Percentiles rank a stretch among this genome's conserved stretches.
Conservation (phyloP, 2,113 vertebrate genomes). For the Charina bottae region DNA sequence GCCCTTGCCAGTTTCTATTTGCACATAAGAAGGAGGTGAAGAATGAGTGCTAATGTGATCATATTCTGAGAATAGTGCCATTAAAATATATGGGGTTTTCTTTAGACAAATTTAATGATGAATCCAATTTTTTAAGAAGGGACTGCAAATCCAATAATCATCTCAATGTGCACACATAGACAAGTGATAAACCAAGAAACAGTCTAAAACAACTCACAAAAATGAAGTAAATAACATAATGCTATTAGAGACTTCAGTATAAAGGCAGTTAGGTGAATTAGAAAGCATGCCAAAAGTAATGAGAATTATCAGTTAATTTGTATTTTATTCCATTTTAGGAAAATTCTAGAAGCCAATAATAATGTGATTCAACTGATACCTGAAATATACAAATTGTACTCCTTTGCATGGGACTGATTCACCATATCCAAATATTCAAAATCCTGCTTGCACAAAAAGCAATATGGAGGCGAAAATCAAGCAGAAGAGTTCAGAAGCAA, state of each 20-base stretch:
- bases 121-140: neutral
- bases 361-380: neutral
- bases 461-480: neutral
- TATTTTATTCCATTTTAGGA: neutral
- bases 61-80: neutral
- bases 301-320: neutral
- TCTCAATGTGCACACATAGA: neutral
- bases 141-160: neutral
- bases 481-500: neutral
- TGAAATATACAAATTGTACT: neutral
- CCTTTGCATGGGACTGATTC: neutral
- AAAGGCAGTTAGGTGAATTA: neutral
- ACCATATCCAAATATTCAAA: neutral
- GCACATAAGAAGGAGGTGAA: neutral
- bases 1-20: neutral
- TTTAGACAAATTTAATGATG: conserved; percentile 6
- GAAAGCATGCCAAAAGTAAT: neutral
- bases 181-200: conserved; percentile 1
- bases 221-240: neutral
- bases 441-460: neutral
- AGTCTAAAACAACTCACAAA: neutral
- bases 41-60: neutral
- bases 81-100: neutral
- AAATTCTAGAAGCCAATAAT: neutral
- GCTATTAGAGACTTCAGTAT: neutral